Base-by-base conservation (phyloP, 2,888 invertebrate genomes). In the Drosophila subsilvestris region DNA sequence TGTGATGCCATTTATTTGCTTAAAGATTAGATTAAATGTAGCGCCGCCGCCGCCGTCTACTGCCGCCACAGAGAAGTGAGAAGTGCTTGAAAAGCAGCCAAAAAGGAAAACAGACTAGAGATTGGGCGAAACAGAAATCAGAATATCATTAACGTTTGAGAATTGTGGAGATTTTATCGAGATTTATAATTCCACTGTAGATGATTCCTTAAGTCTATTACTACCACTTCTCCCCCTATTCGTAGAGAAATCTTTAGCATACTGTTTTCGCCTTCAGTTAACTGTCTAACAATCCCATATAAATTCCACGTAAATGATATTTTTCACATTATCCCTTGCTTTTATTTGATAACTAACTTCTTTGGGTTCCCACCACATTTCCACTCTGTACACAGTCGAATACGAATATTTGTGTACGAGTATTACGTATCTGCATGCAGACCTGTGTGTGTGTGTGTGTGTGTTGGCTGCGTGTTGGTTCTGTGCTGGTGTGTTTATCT, bases 11-110 rank as follows among this genome's bases (percentile, higher is more conserved):
- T 78, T 74, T 83, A 68, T 79, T 84, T 80, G 62, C 59, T 63
- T 45, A 58, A 37, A 86, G 84, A 85, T 85, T 80, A 85, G 84
- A 85, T 85, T 85, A 85, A 76, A 73, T 66, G 47, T 66, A 87
- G 65, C 57, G 59, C 73, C 75, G 71, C 71, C 75, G 71, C 71
- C 67, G 59, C 73, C 75, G 71, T 73, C 69, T 74, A 63, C 66
- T 57, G 66, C 50, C 66, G 55, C 53, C 37, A 56, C 14, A 37
- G 32, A 60, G 32, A 73, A n/a, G n/a, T n/a, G 58, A 60, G 44
- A 73, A 45, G 44, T 44, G 49, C 18, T 27, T 32, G 58, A 77
- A 62, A 51, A 66, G 37, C 37, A 66, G 59, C 25, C 29, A 45
- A 37, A 62, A 50, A 47, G 25, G 9, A 60, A 67, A 54, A 27